phyloP scores from a whole-genome alignment of 1,140 invertebrate genomes.

The Colletes gigas region DNA sequence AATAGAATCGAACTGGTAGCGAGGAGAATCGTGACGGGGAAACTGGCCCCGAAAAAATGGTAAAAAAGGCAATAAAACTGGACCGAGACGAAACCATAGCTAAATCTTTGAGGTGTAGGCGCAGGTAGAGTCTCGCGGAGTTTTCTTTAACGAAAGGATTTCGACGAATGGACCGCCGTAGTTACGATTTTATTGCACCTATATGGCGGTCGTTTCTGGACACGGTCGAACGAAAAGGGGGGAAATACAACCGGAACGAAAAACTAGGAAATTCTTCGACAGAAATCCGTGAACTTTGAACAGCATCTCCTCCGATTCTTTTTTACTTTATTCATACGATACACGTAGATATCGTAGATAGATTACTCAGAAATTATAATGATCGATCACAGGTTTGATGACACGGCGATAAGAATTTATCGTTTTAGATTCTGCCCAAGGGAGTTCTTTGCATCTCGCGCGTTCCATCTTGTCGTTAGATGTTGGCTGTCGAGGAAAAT shows the following conservation, averaged over 20 bases:
- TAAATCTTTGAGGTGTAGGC: constrained; percentile 36
- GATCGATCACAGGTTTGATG: no score
- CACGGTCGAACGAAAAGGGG: background rate
- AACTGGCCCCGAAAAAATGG: constrained; percentile 28
- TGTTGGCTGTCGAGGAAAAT: background rate
- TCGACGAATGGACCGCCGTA: constrained; percentile 49
- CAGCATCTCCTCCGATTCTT: no score
- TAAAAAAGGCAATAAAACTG: constrained; percentile 62
- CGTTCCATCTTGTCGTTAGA: no score
- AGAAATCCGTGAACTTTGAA: background rate
- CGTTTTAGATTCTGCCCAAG: no score
- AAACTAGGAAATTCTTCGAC: background rate
- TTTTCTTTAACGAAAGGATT: constrained; percentile 50
- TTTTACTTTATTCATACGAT: no score
- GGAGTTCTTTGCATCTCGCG: background rate
- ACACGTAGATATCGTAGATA: no score
- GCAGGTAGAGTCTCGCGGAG: constrained; percentile 27
- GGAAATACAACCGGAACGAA: background rate
- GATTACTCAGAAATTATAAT: no score
- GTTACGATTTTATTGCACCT: constrained; percentile 58
- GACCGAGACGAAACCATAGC: background rate
- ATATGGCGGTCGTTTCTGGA: background rate
- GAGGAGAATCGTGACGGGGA: constrained; percentile 25
- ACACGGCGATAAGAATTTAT: no score
- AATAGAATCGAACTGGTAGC: constrained; percentile 26